Base-by-base conservation (phyloP, 2,797 vertebrate genomes). In the Erethizon dorsatum region DNA sequence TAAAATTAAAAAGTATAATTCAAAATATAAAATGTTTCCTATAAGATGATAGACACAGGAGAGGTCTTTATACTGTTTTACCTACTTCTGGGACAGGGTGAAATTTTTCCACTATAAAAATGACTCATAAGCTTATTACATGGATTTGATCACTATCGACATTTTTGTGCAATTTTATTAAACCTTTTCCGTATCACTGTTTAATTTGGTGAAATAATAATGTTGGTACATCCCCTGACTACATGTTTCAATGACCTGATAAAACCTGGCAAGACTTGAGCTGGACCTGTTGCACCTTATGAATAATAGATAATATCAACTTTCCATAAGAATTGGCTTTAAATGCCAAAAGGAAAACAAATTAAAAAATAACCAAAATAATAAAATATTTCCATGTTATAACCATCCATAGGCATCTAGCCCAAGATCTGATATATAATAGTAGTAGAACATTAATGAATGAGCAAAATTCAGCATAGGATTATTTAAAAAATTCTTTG, bases 11-110 rank as follows among this genome's bases (percentile, higher is more conserved):
- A 92, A 52, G 17, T 31, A 0, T 31, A 83, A 75, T 0, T 56
- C 24, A 69, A 52, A 73, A 84, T 56, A 83, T 50, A 95, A 77
- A 87, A 20, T 61, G 83, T 59, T 89, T 89, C 33, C 61, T 37
- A 37, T 61, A 91, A 63, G 83, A 9, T 63, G 47, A 57, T 73
- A 45, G 33, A 10, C 41, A 12, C 18, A 31, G 4, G 5, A 15
- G 24, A 31, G 13, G 33, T 63, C 31, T 61, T 77, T n/a, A 69
- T 45, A 13, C 1, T 37, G 9, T 59, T 65, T 77, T 83, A 15
- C 52, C 26, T 87, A 37, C 28, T 91, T 69, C 54, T 26, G 37
- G 45, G 20, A 90, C 2, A 18, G 20, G 45, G 5, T 86, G 9
- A 41, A 82, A 50, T 31, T 33, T 54, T 50, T 78, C 37, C 13